Evolutionary conservation across 2,888 invertebrate species (phyloP).

Genomic region (Crematogaster levior): DNA sequence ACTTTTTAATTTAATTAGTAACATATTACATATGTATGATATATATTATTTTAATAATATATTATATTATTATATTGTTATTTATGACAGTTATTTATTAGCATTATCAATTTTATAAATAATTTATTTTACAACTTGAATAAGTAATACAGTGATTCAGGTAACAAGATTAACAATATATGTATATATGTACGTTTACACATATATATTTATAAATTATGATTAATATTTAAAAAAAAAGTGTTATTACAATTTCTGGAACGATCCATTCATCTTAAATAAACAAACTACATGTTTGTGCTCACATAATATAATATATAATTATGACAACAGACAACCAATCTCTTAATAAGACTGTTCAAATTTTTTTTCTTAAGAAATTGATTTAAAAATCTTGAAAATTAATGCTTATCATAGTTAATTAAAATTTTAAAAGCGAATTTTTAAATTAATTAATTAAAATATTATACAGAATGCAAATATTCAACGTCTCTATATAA

Average conservation of each 20-base stretch:
- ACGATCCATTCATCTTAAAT: conserved; percentile 51
- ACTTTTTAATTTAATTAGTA: conserved; percentile 11
- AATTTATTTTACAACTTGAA: conserved; percentile 81
- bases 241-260: conserved; percentile 37
- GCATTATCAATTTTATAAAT: conserved; percentile 72
- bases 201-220: conserved; percentile 47
- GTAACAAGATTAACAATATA: conserved; percentile 67
- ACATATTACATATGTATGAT: not conserved
- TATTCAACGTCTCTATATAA: not conserved
- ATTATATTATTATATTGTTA: not conserved
- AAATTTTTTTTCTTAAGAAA: not conserved
- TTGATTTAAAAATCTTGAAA: not conserved
- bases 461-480: not conserved
- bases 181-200: conserved; percentile 29
- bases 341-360: not conserved
- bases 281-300: conserved; percentile 47
- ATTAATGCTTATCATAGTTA: not conserved
- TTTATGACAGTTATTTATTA: conserved; percentile 6
- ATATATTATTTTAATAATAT: not conserved
- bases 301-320: conserved; percentile 4
- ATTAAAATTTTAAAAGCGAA: not conserved
- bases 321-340: not conserved
- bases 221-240: conserved; percentile 46
- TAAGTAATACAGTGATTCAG: conserved; percentile 74
- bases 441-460: not conserved